These are phyloP conservation scores for Prionailurus bengalensis DNA, from an alignment of 2,113 vertebrate species.

Conservation along the genomic window DNA sequence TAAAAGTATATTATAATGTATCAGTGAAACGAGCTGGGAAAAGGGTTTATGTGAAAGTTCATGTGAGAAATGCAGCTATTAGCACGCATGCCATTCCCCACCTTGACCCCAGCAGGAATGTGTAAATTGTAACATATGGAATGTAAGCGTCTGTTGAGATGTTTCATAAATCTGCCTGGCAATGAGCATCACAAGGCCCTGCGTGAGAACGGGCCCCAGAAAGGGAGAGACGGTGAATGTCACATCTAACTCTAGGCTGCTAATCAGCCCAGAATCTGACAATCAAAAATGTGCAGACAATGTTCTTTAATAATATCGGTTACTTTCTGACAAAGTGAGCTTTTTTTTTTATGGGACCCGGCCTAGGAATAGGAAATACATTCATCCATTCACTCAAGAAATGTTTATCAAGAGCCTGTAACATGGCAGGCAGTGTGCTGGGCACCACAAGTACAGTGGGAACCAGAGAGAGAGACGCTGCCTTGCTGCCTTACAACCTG, in stretches of 20 bases:
- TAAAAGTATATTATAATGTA: slow-evolving; percentile 43
- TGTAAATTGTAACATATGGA: slow-evolving; percentile 79
- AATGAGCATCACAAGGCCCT: slow-evolving; percentile 53
- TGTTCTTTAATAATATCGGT: background rate
- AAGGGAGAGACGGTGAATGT: background rate
- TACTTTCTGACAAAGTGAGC: slow-evolving; percentile 30
- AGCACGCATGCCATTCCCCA: slow-evolving; percentile 65
- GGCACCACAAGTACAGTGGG: background rate
- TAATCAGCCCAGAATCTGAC: background rate
- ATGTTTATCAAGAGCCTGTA: background rate
- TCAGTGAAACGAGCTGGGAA: slow-evolving; percentile 41
- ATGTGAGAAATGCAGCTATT: slow-evolving; percentile 68
- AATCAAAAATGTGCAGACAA: background rate
- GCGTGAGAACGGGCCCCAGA: slow-evolving; percentile 28
- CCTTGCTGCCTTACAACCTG: background rate
- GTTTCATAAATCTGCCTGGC: slow-evolving; percentile 76
- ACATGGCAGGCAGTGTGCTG: background rate
- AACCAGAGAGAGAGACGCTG: background rate
- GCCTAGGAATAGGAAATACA: background rate
- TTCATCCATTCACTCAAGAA: background rate
- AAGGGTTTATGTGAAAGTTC: slow-evolving; percentile 65
- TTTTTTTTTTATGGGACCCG: background rate
- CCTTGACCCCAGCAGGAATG: slow-evolving; percentile 81
- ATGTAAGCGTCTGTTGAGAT: slow-evolving; percentile 68
- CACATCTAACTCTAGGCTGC: background rate